phyloP scores from a whole-genome alignment of 1,140 invertebrate genomes.

The Acromyrmex charruanus region DNA sequence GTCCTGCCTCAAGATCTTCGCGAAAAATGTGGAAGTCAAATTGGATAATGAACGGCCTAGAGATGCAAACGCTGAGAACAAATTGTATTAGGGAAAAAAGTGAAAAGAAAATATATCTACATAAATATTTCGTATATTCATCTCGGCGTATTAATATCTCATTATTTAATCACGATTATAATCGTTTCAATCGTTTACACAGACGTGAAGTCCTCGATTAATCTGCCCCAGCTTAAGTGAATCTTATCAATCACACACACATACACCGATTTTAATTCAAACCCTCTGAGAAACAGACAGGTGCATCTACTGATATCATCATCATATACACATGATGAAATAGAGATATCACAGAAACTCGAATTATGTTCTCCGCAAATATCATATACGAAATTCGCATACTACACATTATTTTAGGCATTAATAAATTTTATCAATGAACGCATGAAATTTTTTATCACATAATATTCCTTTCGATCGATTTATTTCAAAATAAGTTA shows the following conservation, averaged over 20 bases:
- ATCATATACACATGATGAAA: background rate
- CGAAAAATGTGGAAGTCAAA: background rate
- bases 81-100: background rate
- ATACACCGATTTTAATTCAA: slow-evolving; percentile 10
- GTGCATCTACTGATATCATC: slow-evolving; percentile 18
- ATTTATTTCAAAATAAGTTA: background rate
- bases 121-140: background rate
- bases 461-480: background rate
- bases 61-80: background rate
- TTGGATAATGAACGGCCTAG: background rate
- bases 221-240: background rate
- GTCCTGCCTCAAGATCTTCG: background rate
- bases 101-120: background rate
- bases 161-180: slow-evolving; percentile 10
- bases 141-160: background rate
- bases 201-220: slow-evolving; percentile 4
- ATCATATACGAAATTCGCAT: background rate
- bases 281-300: slow-evolving; percentile 49
- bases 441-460: background rate
- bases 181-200: background rate
- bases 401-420: background rate
- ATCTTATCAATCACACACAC: slow-evolving; percentile 1
- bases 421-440: background rate
- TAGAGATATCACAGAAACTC: background rate
- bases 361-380: background rate